Evolutionary conservation across 1,140 invertebrate species (phyloP).

Genomic region (Penaeus japonicus): DNA sequence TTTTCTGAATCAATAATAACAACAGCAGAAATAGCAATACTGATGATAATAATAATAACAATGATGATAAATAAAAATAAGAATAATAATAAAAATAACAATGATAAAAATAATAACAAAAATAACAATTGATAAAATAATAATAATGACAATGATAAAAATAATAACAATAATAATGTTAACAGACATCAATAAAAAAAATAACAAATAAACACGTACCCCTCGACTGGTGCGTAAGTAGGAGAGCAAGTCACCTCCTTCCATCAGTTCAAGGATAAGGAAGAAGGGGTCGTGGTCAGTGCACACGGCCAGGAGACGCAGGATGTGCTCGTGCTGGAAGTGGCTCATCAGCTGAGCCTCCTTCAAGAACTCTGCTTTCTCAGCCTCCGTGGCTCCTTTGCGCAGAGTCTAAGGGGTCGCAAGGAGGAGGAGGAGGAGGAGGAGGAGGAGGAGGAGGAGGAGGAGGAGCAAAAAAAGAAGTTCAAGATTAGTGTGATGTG

Average conservation of each 20-base stretch:
- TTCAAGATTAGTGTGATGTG: too few relatives aligned
- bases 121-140: constrained; percentile 41
- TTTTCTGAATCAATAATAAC: too few relatives aligned
- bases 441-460: not conserved
- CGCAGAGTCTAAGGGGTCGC: constrained; percentile 76
- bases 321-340: constrained; percentile 95
- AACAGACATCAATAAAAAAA: too few relatives aligned
- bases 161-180: too few relatives aligned
- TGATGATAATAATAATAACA: too few relatives aligned
- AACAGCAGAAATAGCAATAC: too few relatives aligned
- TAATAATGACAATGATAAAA: not conserved
- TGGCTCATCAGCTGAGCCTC: constrained; percentile 97
- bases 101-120: constrained; percentile 20
- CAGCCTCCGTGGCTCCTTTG: constrained; percentile 88
- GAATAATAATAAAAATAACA: too few relatives aligned
- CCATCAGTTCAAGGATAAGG: constrained; percentile 96
- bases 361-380: constrained; percentile 94
- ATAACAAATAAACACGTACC: constrained; percentile 47
- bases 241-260: constrained; percentile 91
- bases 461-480: not conserved
- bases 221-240: constrained; percentile 82
- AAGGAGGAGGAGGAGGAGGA: not conserved
- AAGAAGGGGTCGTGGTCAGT: constrained; percentile 91
- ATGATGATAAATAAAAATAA: too few relatives aligned
- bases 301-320: constrained; percentile 91